Evolutionary conservation across 2,888 invertebrate species (phyloP), one percentile per base, ranked within the genome.

Genomic region (Macrophya alboannulata): DNA sequence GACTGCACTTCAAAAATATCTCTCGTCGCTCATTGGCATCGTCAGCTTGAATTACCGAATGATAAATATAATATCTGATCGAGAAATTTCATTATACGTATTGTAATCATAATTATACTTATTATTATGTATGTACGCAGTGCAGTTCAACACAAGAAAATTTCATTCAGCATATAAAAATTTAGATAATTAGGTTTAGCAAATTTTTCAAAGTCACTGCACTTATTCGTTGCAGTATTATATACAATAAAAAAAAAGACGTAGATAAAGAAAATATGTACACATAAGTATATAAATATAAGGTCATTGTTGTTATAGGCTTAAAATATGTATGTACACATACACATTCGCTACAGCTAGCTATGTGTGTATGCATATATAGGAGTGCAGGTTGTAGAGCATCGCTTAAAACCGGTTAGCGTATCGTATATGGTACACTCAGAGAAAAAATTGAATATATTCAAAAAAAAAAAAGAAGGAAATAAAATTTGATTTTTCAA

Each of bases 371-470:
- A 8, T 62, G 25, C 10, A 10, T 62, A 21, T 25, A 62, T 25
- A 62, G 55, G 21, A 25, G 10, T 62, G 25, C 25, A 62, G 62
- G 62, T 62, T 25, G 62, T 25, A 62, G 12, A 62, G 62, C 62
- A 62, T 62, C 9, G 62, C 62, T 62, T 25, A 25, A 25, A 62
- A 62, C 62, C 62, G 62, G 62, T 62, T 62, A 62, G 62, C 62
- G 62, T 25, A 62, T 62, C 21, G 4, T 62, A 17, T 25, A 62
- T 62, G 62, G 62, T 62, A 62, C 62, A 62, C 62, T 62, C 62
- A 12, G 25, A 62, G 62, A 62, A 62, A 62, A 62, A 62, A 62
- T 62, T 62, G 25, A 21, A 62, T 25, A 62, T 12, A 62, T 62
- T 25, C 21, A 51, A 17, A 51, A 51, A n/a, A n/a, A 51, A 0